phyloP scores from a whole-genome alignment of 2,113 vertebrate genomes.

The Leucoraja erinaceus region DNA sequence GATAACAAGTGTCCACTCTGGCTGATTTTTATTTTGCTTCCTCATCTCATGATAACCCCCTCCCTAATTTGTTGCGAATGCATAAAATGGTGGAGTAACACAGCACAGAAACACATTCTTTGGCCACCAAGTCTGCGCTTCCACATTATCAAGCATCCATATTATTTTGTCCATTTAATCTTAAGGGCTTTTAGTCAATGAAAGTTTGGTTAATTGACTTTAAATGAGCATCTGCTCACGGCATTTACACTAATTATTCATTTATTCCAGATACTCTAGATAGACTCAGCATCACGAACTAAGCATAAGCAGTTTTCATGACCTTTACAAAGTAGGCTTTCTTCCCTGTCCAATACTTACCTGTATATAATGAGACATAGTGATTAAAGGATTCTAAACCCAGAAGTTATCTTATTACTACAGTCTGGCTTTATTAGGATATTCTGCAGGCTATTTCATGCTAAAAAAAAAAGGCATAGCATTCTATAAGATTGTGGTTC shows the following conservation, averaged over 20 bases:
- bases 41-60: too few relatives aligned
- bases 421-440: background rate
- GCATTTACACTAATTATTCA: background rate
- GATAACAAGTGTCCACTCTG: background rate
- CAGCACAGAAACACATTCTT: background rate
- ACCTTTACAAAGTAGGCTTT: background rate
- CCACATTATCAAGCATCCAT: too few relatives aligned
- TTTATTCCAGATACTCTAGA: background rate
- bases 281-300: background rate
- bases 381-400: background rate
- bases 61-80: background rate
- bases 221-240: background rate
- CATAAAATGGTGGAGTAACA: background rate
- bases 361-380: background rate
- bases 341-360: background rate
- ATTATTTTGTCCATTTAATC: background rate
- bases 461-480: too few relatives aligned
- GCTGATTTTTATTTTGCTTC: too few relatives aligned
- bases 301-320: background rate
- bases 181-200: background rate
- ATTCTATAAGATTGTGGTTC: background rate
- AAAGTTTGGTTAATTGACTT: conserved; percentile 22
- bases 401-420: too few relatives aligned
- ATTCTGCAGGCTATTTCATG: background rate
- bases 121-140: too few relatives aligned